Conservation (phyloP, 2,113 vertebrate genomes). For the Gavialis gangeticus region DNA sequence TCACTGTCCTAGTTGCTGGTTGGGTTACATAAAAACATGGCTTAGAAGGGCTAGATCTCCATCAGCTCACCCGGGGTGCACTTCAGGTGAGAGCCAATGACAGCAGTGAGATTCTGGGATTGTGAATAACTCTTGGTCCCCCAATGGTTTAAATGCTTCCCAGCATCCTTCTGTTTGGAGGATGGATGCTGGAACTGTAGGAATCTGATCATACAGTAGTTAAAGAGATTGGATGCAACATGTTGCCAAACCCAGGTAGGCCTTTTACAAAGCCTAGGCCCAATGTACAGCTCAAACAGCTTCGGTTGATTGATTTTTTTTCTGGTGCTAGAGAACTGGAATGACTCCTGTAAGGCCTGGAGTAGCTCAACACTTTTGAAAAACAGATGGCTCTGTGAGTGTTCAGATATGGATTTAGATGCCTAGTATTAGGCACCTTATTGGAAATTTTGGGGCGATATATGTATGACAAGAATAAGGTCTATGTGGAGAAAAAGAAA, state of each 20-base stretch:
- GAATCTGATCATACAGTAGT: background rate
- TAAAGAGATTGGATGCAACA: background rate
- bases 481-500: constrained; percentile 16
- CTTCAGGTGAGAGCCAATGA: background rate
- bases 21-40: accelerated
- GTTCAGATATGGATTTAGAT: background rate
- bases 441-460: background rate
- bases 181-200: background rate
- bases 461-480: background rate
- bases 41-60: background rate
- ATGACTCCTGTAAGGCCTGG: background rate
- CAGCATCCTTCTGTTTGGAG: background rate
- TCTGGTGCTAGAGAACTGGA: background rate
- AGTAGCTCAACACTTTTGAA: background rate
- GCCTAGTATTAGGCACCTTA: background rate
- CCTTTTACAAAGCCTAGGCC: background rate
- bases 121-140: background rate
- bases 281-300: background rate
- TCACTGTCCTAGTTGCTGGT: background rate
- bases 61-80: background rate
- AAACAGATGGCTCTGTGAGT: background rate
- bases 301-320: background rate
- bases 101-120: background rate
- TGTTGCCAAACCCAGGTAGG: background rate
- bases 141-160: background rate